phyloP scores from a whole-genome alignment of 2,797 vertebrate genomes.

The Dromococcyx pavoninus region DNA sequence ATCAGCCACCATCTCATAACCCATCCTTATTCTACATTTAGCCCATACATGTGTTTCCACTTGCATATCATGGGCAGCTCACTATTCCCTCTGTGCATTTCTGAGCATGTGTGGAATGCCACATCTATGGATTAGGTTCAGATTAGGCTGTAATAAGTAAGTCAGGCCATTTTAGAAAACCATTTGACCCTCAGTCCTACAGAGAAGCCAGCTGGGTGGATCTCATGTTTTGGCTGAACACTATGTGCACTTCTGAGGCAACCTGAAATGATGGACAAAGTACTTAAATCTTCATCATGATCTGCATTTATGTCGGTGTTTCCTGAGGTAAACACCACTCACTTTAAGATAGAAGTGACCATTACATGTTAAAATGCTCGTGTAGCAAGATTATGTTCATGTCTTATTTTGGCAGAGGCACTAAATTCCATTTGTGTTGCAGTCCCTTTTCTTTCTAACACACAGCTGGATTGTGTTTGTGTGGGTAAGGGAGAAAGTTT shows the following conservation, averaged over 20 bases:
- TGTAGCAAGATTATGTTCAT: rapidly evolving
- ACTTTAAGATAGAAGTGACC: neutral
- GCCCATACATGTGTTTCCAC: neutral
- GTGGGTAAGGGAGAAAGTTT: neutral
- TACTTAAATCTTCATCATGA: neutral
- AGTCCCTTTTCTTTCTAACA: neutral
- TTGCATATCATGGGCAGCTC: neutral
- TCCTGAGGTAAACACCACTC: neutral
- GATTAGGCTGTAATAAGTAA: neutral
- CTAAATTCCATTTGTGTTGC: slow-evolving; percentile 19
- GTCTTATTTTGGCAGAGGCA: neutral
- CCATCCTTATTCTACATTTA: neutral
- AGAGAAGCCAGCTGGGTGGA: neutral
- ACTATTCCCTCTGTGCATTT: neutral
- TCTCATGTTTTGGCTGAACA: neutral
- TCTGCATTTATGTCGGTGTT: neutral
- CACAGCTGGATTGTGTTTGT: neutral
- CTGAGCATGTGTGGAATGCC: neutral
- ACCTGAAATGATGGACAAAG: neutral
- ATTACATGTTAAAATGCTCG: neutral
- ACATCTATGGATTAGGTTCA: neutral
- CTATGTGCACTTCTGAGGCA: neutral
- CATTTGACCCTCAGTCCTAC: rapidly evolving
- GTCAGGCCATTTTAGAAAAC: neutral
- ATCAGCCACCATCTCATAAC: neutral